phyloP scores from a whole-genome alignment of 2,888 invertebrate species.

The Drosophila anceps region DNA sequence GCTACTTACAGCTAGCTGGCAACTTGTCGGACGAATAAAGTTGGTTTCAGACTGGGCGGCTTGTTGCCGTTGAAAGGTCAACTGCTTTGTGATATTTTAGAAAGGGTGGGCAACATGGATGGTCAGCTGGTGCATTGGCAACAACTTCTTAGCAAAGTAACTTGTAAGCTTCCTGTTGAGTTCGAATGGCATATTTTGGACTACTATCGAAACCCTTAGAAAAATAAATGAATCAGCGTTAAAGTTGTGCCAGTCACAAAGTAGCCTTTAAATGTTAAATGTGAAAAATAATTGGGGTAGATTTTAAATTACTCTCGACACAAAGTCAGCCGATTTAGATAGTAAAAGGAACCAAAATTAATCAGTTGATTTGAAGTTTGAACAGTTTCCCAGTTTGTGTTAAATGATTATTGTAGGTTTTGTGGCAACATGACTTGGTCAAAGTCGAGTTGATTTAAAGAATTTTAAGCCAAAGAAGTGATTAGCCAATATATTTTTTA shows the following conservation, averaged over 20 bases:
- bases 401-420: too few relatives aligned
- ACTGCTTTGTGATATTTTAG: constrained; percentile 7
- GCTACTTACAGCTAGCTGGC: constrained; percentile 15
- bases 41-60: constrained; percentile 24
- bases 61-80: constrained; percentile 25
- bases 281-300: not conserved
- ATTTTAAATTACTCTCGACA: not conserved
- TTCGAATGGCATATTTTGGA: not conserved
- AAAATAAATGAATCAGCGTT: not conserved
- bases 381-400: too few relatives aligned
- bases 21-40: constrained; percentile 23
- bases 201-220: not conserved
- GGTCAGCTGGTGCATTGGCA: not conserved
- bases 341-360: too few relatives aligned
- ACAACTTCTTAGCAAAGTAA: not conserved
- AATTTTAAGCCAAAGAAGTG: too few relatives aligned
- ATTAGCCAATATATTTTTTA: too few relatives aligned
- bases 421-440: too few relatives aligned
- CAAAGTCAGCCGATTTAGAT: too few relatives aligned
- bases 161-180: not conserved
- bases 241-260: too few relatives aligned
- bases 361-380: too few relatives aligned
- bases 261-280: too few relatives aligned
- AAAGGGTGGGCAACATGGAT: not conserved
- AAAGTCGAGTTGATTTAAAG: too few relatives aligned